phyloP scores from a whole-genome alignment of 2,797 vertebrate species.

The Cichlasoma orientale region DNA sequence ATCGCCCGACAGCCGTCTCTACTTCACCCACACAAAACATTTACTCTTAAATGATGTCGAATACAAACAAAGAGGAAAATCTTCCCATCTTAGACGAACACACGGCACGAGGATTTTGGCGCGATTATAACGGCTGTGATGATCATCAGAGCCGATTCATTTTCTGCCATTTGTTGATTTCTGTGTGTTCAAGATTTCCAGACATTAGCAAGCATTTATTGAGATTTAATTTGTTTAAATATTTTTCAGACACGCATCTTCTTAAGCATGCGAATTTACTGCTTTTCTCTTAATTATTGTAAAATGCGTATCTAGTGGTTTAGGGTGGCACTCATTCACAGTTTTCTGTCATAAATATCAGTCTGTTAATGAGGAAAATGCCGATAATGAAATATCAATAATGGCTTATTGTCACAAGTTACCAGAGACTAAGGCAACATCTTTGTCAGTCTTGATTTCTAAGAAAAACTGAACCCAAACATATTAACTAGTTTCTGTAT shows the following conservation, averaged over 20 bases:
- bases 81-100: not conserved
- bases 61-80: not conserved
- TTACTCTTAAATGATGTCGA: not conserved
- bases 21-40: not conserved
- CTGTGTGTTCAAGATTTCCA: not conserved
- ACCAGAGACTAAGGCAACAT: too few species aligned
- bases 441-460: too few species aligned
- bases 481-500: too few species aligned
- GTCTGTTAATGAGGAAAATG: too few species aligned
- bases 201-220: not conserved
- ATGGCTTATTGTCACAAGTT: too few species aligned
- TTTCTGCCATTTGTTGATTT: not conserved
- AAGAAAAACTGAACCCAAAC: too few species aligned
- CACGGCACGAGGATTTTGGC: rapidly evolving
- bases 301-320: not conserved
- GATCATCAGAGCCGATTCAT: not conserved
- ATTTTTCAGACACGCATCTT: not conserved
- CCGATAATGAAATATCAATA: too few species aligned
- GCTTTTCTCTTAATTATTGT: not conserved
- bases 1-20: not conserved
- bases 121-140: not conserved
- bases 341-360: too few species aligned
- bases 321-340: too few species aligned
- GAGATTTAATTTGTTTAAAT: not conserved
- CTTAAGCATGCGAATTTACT: rapidly evolving